These are phyloP conservation scores for Plusia festucae DNA, from an alignment of 2,888 invertebrate genomes.

Conservation along the genomic window DNA sequence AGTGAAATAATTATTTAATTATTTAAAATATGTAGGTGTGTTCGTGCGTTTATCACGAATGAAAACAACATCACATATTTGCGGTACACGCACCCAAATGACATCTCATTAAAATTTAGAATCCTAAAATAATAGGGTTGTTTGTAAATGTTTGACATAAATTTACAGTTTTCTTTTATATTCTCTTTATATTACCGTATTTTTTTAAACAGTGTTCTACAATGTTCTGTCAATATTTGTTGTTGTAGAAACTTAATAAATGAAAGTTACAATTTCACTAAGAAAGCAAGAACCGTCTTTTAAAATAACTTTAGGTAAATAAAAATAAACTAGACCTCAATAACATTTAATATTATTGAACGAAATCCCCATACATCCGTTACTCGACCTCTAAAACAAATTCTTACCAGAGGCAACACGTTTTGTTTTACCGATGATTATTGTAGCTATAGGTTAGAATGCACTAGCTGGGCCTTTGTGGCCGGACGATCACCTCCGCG, in stretches of 20 bases:
- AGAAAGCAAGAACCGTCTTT: no score
- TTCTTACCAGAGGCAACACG: not conserved
- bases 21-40: constrained; percentile 38
- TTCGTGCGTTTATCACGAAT: constrained; percentile 23
- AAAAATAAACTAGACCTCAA: no score
- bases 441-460: constrained; percentile 41
- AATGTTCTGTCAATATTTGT: no score
- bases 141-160: constrained; percentile 1
- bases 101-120: constrained; percentile 25
- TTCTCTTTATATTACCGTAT: not conserved
- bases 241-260: no score
- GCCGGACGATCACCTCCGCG: constrained; percentile 73
- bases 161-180: not conserved
- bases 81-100: constrained; percentile 30
- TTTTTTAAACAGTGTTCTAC: no score
- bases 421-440: constrained; percentile 16
- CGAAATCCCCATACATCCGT: constrained; percentile 16
- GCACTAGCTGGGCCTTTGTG: constrained; percentile 65
- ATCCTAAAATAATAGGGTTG: not conserved
- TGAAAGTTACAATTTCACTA: no score
- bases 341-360: no score
- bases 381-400: constrained; percentile 26
- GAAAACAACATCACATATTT: constrained; percentile 18
- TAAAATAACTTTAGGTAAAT: no score
- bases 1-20: constrained; percentile 22